A percentile compares a stretch with the other conserved stretches of the same genome.
phyloP scores from a whole-genome alignment of 2,888 invertebrate genomes.

The Cryptus viduatorius region DNA sequence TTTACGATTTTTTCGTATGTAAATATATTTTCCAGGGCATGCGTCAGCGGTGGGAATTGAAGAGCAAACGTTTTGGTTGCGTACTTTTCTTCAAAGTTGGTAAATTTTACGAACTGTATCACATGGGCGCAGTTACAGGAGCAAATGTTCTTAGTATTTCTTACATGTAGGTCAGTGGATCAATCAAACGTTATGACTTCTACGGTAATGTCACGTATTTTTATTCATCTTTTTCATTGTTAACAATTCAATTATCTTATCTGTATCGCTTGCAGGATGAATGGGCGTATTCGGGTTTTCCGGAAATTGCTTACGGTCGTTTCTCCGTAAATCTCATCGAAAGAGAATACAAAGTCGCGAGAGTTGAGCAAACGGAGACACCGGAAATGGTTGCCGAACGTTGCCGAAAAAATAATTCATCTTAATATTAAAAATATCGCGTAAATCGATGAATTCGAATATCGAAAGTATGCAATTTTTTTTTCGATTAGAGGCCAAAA shows the following conservation, averaged over 20 bases:
- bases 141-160: conserved; percentile 96
- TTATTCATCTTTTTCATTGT: not conserved
- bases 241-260: conserved; percentile 5
- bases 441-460: too few relatives aligned
- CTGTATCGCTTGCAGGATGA: conserved; percentile 89
- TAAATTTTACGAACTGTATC: conserved; percentile 99
- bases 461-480: not conserved
- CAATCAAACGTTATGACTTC: not conserved
- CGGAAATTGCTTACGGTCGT: conserved; percentile 96
- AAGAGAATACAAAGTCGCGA: conserved; percentile 96
- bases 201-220: not conserved
- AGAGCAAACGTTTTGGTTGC: conserved; percentile 94
- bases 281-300: conserved; percentile 99
- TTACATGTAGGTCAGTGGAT: conserved; percentile 93
- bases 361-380: conserved; percentile 99
- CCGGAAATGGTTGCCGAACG: conserved; percentile 97
- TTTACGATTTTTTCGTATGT: conserved; percentile 10
- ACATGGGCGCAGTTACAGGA: conserved; percentile 98
- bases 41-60: conserved; percentile 99
- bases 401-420: conserved; percentile 87
- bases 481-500: conserved; percentile 85
- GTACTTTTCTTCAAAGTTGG: conserved; percentile 99
- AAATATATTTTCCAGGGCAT: conserved; percentile 88
- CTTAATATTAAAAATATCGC: conserved; percentile 63
- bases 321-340: conserved; percentile 95